Evolutionary conservation across 2,888 invertebrate species (phyloP).

Genomic region (Dicroscelio sp.): DNA sequence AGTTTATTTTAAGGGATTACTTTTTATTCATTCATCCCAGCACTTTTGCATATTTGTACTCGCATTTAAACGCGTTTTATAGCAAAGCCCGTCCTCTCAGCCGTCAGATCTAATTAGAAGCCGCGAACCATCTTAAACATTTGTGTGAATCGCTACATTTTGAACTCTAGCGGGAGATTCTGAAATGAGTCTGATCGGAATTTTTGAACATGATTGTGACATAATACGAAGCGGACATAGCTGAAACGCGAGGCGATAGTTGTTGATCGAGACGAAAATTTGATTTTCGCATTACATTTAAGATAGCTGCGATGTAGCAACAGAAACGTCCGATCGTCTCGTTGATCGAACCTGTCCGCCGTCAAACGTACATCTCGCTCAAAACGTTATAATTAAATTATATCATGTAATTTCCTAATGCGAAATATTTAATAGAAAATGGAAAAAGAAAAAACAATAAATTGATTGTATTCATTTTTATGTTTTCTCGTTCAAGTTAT

Average conservation of each 20-base stretch:
- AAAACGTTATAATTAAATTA: conserved; percentile 86
- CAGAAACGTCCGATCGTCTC: conserved; percentile 33
- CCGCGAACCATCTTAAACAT: conserved; percentile 12
- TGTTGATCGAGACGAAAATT: conserved; percentile 21
- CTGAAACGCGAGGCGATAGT: conserved; percentile 20
- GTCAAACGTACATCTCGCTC: conserved; percentile 86
- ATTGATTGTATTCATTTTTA: not conserved
- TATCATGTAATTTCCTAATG: conserved; percentile 88
- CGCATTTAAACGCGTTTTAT: conserved; percentile 67
- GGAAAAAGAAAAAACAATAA: not conserved
- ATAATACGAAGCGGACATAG: not conserved
- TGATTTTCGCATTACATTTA: conserved; percentile 29
- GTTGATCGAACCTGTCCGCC: conserved; percentile 39
- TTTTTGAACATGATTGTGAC: conserved; percentile 78
- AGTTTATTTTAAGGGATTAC: conserved; percentile 43
- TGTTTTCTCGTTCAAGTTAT: not conserved
- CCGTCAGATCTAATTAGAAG: conserved; percentile 75
- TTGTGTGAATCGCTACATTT: conserved; percentile 44
- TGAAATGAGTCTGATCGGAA: too few species aligned
- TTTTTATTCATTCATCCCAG: conserved; percentile 49
- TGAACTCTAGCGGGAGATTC: conserved; percentile 81
- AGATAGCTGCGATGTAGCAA: not conserved
- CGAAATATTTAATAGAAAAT: conserved; percentile 87
- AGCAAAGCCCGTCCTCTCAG: conserved; percentile 69
- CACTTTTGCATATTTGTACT: conserved; percentile 77